Conservation (phyloP, 2,113 vertebrate genomes). For the Hylia prasina region DNA sequence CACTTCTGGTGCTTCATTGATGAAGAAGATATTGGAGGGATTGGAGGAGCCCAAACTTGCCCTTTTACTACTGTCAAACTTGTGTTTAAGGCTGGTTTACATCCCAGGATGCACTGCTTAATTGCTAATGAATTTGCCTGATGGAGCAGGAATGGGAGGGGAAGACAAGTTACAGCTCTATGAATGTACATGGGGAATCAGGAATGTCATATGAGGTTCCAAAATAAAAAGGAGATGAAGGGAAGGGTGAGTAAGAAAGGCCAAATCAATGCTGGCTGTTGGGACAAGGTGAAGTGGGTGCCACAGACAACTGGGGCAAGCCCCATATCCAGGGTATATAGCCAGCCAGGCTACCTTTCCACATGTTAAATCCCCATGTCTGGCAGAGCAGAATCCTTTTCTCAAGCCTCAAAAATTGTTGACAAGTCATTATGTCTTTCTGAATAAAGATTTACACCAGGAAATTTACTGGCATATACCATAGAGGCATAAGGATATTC, state of each 20-base stretch:
- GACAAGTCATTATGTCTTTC: not conserved
- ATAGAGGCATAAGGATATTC: not conserved
- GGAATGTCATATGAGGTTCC: not conserved
- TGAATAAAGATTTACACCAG: not conserved
- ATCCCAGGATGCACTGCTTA: not conserved
- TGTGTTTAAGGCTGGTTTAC: not conserved
- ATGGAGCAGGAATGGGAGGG: not conserved
- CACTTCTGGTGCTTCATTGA: fast-evolving
- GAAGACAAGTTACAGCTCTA: not conserved
- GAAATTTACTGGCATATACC: not conserved
- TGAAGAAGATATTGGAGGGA: not conserved
- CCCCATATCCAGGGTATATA: fast-evolving
- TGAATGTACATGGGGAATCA: not conserved
- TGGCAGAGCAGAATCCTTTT: not conserved
- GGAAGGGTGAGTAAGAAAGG: not conserved
- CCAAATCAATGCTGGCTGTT: not conserved
- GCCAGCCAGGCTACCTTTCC: not conserved
- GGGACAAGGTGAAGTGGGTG: not conserved
- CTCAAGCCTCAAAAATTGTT: not conserved
- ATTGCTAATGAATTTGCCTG: not conserved
- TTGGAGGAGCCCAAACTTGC: fast-evolving
- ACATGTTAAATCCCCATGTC: not conserved
- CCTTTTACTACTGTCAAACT: not conserved
- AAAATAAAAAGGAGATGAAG: not conserved
- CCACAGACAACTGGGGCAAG: fast-evolving